phyloP scores from a whole-genome alignment of 2,888 invertebrate species.

The Mythimna ferrago region DNA sequence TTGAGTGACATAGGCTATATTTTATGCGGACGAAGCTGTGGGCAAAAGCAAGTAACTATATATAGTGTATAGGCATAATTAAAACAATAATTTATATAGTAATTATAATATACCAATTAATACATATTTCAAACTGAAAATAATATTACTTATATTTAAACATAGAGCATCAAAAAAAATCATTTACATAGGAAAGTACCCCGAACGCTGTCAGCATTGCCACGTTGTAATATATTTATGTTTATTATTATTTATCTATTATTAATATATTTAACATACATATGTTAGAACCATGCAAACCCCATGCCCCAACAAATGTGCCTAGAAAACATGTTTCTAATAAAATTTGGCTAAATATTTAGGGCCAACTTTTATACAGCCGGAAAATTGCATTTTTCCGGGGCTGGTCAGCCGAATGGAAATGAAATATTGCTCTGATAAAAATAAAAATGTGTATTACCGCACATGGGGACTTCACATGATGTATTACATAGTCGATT shows the following conservation, averaged over 20 bases:
- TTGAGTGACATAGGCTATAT: no score
- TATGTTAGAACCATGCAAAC: not conserved
- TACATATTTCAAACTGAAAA: no score
- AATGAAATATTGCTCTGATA: slow-evolving; percentile 41
- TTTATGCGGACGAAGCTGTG: no score
- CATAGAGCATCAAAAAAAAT: no score
- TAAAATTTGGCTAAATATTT: not conserved
- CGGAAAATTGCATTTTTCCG: slow-evolving; percentile 42
- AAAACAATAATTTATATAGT: no score
- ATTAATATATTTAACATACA: not conserved
- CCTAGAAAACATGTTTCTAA: not conserved
- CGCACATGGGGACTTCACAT: slow-evolving; percentile 17
- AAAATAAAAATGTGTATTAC: slow-evolving; percentile 40
- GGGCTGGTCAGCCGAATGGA: slow-evolving; percentile 32
- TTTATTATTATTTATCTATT: not conserved
- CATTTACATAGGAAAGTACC: no score
- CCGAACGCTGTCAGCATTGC: no score
- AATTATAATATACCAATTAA: no score
- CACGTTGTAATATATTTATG: no score
- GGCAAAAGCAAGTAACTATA: no score
- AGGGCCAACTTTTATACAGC: slow-evolving; percentile 12
- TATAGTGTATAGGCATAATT: no score
- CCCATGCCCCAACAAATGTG: not conserved
- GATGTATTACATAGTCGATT: slow-evolving; percentile 15
- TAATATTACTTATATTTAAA: no score